phyloP scores from a whole-genome alignment of 2,113 vertebrate genomes.

The Phyllopteryx taeniolatus region DNA sequence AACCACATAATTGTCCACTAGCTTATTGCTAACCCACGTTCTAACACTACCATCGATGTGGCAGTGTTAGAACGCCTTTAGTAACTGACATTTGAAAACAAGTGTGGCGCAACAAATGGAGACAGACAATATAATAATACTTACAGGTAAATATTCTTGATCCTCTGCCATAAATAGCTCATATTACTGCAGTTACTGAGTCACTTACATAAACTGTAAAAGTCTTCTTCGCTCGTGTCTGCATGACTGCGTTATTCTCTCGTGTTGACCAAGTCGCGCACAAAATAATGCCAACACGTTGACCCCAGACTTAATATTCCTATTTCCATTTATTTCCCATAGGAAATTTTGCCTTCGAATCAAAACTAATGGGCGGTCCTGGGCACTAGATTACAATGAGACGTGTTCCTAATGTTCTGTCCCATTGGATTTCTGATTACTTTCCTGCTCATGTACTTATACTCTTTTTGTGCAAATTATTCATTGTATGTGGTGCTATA shows the following conservation, averaged over 20 bases:
- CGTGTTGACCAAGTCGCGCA: neutral
- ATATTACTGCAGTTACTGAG: neutral
- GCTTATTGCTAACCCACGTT: too few species aligned
- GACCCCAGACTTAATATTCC: neutral
- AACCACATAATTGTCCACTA: too few species aligned
- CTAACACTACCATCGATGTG: neutral
- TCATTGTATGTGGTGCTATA: neutral
- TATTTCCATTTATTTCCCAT: neutral
- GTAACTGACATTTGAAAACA: too few species aligned
- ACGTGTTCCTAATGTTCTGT: neutral
- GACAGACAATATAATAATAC: neutral
- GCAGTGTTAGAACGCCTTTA: too few species aligned
- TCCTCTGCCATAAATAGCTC: neutral
- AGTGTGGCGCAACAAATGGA: too few species aligned
- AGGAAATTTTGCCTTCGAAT: neutral
- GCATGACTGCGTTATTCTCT: neutral
- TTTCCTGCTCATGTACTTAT: neutral
- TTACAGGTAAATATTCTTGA: neutral
- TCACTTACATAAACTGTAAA: neutral
- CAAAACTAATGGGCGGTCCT: neutral
- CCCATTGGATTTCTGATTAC: neutral
- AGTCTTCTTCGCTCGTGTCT: neutral
- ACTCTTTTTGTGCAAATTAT: neutral
- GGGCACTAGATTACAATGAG: neutral
- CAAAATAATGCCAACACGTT: neutral